These are phyloP conservation scores for Margarornis squamiger DNA, from an alignment of 2,797 vertebrate species.

Conservation along the genomic window DNA sequence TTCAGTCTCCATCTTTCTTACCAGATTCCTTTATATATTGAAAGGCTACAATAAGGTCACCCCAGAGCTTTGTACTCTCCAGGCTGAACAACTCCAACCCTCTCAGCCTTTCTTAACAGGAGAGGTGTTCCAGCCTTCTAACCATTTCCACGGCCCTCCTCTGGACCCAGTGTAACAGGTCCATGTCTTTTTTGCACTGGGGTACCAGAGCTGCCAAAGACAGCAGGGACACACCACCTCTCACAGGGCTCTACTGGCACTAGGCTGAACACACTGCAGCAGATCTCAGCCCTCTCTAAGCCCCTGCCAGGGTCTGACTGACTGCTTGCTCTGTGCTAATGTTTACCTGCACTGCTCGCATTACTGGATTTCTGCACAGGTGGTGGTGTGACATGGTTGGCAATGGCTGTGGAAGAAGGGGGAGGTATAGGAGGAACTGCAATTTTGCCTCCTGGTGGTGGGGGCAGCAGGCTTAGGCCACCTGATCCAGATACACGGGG, in stretches of 20 bases:
- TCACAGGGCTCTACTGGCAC: background rate
- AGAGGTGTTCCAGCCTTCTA: background rate
- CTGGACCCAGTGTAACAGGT: background rate
- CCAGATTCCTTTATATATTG: background rate
- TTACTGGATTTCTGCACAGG: constrained; percentile 73
- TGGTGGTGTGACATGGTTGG: constrained; percentile 80
- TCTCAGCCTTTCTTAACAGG: background rate
- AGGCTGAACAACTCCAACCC: background rate
- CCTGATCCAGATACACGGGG: constrained; percentile 82
- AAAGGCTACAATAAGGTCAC: background rate
- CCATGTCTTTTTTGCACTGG: background rate
- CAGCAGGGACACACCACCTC: background rate
- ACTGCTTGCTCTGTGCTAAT: background rate
- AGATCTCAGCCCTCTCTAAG: background rate
- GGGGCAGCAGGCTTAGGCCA: constrained; percentile 87
- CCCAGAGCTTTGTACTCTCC: background rate
- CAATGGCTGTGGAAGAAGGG: constrained; percentile 74
- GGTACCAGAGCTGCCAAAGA: background rate
- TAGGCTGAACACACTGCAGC: background rate
- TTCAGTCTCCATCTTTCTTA: background rate
- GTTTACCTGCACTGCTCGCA: constrained; percentile 66
- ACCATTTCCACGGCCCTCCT: background rate
- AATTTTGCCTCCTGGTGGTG: constrained; percentile 89
- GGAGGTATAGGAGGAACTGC: constrained; percentile 77
- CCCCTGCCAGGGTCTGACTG: too few species aligned